Conservation (phyloP, 30 jellyfish, hydroid and myxozoan species). For the Nemopilema nomurai region DNA sequence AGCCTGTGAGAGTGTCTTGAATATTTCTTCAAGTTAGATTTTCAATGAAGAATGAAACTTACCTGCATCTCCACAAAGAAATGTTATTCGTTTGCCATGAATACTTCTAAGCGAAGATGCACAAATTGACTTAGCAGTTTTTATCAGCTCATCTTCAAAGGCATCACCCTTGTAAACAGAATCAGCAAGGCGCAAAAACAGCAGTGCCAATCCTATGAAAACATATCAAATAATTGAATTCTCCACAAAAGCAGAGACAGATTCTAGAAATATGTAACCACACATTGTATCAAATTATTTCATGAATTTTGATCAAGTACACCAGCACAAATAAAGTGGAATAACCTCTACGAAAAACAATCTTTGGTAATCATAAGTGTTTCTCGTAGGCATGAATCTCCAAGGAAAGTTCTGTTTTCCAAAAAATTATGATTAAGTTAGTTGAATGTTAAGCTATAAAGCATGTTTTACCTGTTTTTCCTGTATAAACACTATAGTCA, state of each 20-base stretch:
- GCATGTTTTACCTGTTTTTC: conserved; percentile 38
- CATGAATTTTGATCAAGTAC: background rate
- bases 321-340: too few relatives aligned
- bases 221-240: background rate
- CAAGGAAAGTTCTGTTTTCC: too few relatives aligned
- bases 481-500: conserved; percentile 67
- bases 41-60: background rate
- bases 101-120: conserved; percentile 5
- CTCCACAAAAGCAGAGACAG: too few relatives aligned
- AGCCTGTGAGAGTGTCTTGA: background rate
- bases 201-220: conserved; percentile 33
- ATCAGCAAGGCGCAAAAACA: conserved; percentile 23
- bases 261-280: too few relatives aligned
- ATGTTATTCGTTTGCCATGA: conserved; percentile 46
- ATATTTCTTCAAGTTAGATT: background rate
- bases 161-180: conserved; percentile 31
- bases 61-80: conserved; percentile 87
- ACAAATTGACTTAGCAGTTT: conserved; percentile 16
- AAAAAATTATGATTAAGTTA: too few relatives aligned
- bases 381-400: too few relatives aligned
- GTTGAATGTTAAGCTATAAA: background rate
- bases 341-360: too few relatives aligned
- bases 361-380: too few relatives aligned
- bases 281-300: too few relatives aligned
- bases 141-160: conserved; percentile 4